A percentile compares a stretch with the other conserved stretches of the same genome.
Conservation (phyloP, 2,113 vertebrate genomes). For the Microcebus ravelobensis region DNA sequence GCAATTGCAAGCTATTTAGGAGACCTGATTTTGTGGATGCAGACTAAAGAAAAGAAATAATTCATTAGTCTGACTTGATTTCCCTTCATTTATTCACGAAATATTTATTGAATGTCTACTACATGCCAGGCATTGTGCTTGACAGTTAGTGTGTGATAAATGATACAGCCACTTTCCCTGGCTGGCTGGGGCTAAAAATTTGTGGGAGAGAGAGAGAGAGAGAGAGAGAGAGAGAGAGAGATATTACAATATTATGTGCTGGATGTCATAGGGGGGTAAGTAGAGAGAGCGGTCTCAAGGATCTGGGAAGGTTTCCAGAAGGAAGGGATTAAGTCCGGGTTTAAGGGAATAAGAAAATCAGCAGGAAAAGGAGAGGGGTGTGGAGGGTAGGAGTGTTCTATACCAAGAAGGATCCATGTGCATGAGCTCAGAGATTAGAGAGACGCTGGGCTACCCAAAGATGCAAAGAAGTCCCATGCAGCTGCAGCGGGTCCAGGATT, state of each 20-base stretch:
- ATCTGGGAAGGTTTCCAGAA: not conserved
- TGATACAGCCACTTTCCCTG: not conserved
- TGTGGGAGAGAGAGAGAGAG: too few species aligned
- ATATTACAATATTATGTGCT: not conserved
- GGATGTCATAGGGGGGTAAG: not conserved
- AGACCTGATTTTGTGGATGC: not conserved
- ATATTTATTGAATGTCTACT: conserved; percentile 41
- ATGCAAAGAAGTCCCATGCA: not conserved
- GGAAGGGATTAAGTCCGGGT: not conserved
- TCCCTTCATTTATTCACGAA: conserved; percentile 55
- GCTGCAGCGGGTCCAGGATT: not conserved
- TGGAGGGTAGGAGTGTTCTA: not conserved
- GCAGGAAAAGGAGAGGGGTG: not conserved
- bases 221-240: not conserved
- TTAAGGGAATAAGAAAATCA: not conserved
- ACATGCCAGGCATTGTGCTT: not conserved
- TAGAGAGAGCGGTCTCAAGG: not conserved
- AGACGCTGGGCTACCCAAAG: not conserved
- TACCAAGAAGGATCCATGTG: not conserved
- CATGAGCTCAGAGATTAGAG: not conserved
- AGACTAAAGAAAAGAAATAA: not conserved
- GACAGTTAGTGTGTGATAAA: not conserved
- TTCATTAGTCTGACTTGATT: conserved; percentile 44
- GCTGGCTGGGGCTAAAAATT: not conserved
- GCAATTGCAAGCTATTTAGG: not conserved